Evolutionary conservation across 2,113 vertebrate genomes (phyloP), one percentile per base, ranked within the genome.

Genomic region (Loxodonta africana): DNA sequence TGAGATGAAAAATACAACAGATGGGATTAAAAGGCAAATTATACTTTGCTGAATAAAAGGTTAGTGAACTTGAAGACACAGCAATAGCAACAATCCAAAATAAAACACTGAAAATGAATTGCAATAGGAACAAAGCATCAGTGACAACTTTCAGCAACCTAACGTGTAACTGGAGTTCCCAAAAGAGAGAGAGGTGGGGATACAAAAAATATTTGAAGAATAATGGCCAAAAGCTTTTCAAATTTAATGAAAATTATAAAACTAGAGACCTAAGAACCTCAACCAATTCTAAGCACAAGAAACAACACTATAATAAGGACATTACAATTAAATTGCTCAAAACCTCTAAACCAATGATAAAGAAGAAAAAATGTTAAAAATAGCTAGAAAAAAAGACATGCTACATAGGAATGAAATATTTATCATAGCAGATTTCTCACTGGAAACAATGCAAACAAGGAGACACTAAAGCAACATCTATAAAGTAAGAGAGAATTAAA

Each of bases 191-290:
- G 33, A 71, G 33, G 26, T 1, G n/a, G 23, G 8, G 3, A 51
- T 8, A 73, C 23, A 71, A 53, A 90, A 92, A 46, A 71, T 4
- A 67, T 26, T 26, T 53, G 10, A 41, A 83, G 51, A 92, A 83
- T 30, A 28, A 82, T 23, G 37, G 12, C 12, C 46, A 74, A 67
- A 80, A 23, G 20, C 2, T 63, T 87, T 94, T 67, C 53, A 63
- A 71, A 80, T 63, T 90, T 74, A 90, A 57, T 65, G 85, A 51
- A 76, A 83, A 48, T 73, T 69, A 83, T 62, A 82, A 83, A 62
- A 18, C 48, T 77, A 85, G 9, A 92, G 21, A 95, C 69, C 14
- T 46, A 81, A 48, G 28, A 88, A 88, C 12, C 9, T 63, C 67
- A 53, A 93, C 78, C 28, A 91, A 83, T 9, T 74, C 77, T 9